Percentiles rank a stretch among this genome's conserved stretches.
These are phyloP conservation scores for Harpegnathos saltator DNA, from an alignment of 1,140 invertebrate species.

Conservation along the genomic window DNA sequence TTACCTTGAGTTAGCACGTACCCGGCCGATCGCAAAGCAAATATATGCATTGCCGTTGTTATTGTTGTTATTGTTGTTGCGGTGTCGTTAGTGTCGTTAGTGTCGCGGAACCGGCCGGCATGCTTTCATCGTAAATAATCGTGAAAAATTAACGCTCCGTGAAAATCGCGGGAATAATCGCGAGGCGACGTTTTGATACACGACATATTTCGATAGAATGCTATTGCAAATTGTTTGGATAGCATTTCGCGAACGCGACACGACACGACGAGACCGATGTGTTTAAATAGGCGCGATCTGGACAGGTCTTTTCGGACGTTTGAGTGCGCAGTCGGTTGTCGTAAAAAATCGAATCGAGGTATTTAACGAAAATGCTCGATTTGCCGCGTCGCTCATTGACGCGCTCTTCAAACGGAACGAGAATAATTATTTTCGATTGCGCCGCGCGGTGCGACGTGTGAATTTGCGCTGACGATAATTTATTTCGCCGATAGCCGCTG, in stretches of 20 bases:
- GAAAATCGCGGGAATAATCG: not conserved
- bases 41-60: conserved; percentile 23
- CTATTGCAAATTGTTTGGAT: not conserved
- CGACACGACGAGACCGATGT: not conserved
- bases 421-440: conserved; percentile 59
- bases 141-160: not conserved
- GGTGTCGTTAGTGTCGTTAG: too few species aligned
- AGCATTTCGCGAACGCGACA: too few species aligned
- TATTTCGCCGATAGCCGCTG: not conserved
- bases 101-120: not conserved
- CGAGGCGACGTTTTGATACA: too few species aligned
- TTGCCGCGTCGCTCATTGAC: conserved; percentile 3
- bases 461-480: conserved; percentile 24
- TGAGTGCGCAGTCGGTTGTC: not conserved
- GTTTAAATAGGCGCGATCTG: not conserved
- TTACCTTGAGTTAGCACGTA: conserved; percentile 43
- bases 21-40: conserved; percentile 26
- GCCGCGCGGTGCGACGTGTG: not conserved
- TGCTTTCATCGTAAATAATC: not conserved
- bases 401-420: conserved; percentile 50
- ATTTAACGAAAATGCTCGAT: conserved; percentile 45
- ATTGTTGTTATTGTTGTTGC: too few species aligned
- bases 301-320: conserved; percentile 1
- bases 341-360: conserved; percentile 43
- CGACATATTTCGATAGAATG: not conserved